A percentile compares a stretch with the other conserved stretches of the same genome.
These are phyloP conservation scores for Cheirogaleus medius DNA, from an alignment of 2,113 vertebrate genomes.

Conservation along the genomic window DNA sequence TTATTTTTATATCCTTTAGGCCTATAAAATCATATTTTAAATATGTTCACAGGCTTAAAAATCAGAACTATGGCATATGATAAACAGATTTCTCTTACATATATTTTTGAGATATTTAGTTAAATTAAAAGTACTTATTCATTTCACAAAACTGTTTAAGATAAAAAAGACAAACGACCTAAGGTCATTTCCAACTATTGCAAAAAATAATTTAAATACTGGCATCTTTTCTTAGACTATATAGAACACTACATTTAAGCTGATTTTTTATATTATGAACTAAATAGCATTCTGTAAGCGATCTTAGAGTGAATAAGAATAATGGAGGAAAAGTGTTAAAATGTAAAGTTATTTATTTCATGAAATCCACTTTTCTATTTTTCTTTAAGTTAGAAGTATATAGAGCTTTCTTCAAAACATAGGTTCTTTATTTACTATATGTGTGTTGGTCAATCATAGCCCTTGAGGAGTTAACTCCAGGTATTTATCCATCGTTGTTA, in stretches of 20 bases:
- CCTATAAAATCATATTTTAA: conserved; percentile 39
- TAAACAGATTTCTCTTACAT: conserved; percentile 17
- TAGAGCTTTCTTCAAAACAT: neutral
- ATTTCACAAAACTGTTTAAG: neutral
- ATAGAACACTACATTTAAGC: neutral
- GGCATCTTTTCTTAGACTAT: neutral
- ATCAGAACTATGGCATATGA: neutral
- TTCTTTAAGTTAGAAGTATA: neutral
- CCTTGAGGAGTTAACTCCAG: neutral
- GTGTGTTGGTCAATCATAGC: neutral
- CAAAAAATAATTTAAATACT: neutral
- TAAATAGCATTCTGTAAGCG: neutral
- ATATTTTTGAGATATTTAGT: neutral
- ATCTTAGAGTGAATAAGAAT: neutral
- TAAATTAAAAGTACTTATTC: conserved; percentile 17
- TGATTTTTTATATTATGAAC: neutral
- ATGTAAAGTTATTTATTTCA: neutral
- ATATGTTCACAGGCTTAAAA: conserved; percentile 25
- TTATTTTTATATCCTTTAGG: conserved; percentile 39
- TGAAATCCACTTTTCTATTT: neutral
- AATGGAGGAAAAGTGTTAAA: neutral
- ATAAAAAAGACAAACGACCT: neutral
- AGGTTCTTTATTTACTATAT: neutral
- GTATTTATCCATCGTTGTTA: neutral
- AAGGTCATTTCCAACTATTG: neutral